phyloP scores from a whole-genome alignment of 2,113 vertebrate genomes.

The Amphilophus citrinellus region DNA sequence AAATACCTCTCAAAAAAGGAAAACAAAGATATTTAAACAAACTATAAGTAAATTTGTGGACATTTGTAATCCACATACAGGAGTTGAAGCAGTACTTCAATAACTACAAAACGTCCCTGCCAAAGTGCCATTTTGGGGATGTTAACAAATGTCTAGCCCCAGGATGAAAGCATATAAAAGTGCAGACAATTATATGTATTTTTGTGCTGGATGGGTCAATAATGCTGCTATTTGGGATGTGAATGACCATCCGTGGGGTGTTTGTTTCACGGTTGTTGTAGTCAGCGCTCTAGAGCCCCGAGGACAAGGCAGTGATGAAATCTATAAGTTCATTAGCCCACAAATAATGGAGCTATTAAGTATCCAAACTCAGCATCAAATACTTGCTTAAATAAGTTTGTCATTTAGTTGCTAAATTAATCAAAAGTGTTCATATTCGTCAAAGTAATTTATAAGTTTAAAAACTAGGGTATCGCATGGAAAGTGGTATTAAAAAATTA shows the following conservation, averaged over 20 bases:
- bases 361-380: neutral
- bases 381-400: neutral
- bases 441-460: constrained; percentile 12
- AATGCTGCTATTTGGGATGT: neutral
- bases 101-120: neutral
- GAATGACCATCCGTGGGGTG: neutral
- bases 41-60: neutral
- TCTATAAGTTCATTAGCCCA: neutral
- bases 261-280: neutral
- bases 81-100: neutral
- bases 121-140: neutral
- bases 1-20: neutral
- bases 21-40: neutral
- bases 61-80: neutral
- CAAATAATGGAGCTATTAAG: neutral
- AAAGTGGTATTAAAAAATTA: neutral
- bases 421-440: neutral
- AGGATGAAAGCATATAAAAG: neutral
- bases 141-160: too few relatives aligned
- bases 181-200: neutral
- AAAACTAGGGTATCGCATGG: neutral
- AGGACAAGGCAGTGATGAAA: neutral
- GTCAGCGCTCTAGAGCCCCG: neutral
- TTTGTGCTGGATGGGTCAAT: neutral
- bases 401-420: constrained; percentile 1